Evolutionary conservation across 2,888 invertebrate genomes (phyloP).

Genomic region (Eristalis pertinax): DNA sequence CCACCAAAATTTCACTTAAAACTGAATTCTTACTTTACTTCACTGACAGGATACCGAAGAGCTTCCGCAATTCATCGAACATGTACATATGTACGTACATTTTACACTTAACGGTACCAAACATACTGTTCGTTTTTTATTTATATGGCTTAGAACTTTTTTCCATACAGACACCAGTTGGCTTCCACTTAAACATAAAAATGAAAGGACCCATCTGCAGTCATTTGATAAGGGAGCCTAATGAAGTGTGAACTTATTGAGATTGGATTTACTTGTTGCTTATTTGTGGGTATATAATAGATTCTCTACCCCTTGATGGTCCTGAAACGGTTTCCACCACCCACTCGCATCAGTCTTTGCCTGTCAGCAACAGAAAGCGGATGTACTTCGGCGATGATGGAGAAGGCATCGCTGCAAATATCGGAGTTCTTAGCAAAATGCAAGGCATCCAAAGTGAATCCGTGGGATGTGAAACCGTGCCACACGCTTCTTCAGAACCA

Average conservation of each 20-base stretch:
- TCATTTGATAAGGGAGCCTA: constrained; percentile 48
- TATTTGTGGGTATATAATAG: background rate
- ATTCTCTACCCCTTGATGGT: background rate
- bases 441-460: constrained; percentile 40
- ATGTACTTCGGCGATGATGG: constrained; percentile 26
- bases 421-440: constrained; percentile 48
- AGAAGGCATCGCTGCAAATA: constrained; percentile 50
- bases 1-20: no score
- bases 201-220: constrained; percentile 45
- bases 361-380: background rate
- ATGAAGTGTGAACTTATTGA: constrained; percentile 59
- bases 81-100: background rate
- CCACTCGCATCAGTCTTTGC: background rate
- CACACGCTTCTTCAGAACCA: constrained; percentile 10
- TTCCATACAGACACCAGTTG: constrained; percentile 21
- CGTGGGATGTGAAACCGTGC: constrained; percentile 27
- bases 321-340: background rate
- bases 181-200: constrained; percentile 22
- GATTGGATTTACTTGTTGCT: constrained; percentile 36
- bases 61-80: background rate
- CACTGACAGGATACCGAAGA: no score
- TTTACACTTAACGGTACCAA: background rate
- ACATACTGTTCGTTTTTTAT: background rate
- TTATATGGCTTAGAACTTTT: background rate
- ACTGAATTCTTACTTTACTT: no score